These are phyloP conservation scores for Tachina fera DNA, from an alignment of 2,888 invertebrate genomes.

Conservation along the genomic window DNA sequence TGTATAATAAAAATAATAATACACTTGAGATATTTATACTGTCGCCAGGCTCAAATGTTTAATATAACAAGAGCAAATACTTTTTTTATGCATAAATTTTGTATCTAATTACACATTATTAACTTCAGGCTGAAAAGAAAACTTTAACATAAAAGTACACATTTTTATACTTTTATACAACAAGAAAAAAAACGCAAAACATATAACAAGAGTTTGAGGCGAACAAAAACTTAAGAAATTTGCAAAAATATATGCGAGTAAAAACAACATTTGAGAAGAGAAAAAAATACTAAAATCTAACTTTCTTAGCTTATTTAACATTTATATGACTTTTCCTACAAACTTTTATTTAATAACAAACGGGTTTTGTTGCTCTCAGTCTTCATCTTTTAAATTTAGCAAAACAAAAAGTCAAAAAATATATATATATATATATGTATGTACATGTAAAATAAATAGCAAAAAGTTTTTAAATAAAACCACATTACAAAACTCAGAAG, in stretches of 20 bases:
- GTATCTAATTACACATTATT: constrained; percentile 41
- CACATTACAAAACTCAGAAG: constrained; percentile 50
- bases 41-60: background rate
- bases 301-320: constrained; percentile 38
- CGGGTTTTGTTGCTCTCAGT: background rate
- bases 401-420: background rate
- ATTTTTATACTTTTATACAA: background rate
- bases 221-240: background rate
- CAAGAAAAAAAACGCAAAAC: background rate
- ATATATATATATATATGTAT: no score
- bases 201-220: no score
- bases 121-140: constrained; percentile 25
- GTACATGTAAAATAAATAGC: constrained; percentile 19
- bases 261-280: background rate
- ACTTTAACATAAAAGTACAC: constrained; percentile 28
- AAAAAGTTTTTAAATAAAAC: constrained; percentile 62
- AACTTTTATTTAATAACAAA: constrained; percentile 26
- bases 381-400: background rate
- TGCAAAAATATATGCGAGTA: constrained; percentile 10
- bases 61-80: background rate
- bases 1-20: no score
- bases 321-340: constrained; percentile 51
- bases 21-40: no score
- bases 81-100: background rate
- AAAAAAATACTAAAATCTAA: constrained; percentile 25